Evolutionary conservation across 2,113 vertebrate species (phyloP).

Genomic region (Callionymus lyra): DNA sequence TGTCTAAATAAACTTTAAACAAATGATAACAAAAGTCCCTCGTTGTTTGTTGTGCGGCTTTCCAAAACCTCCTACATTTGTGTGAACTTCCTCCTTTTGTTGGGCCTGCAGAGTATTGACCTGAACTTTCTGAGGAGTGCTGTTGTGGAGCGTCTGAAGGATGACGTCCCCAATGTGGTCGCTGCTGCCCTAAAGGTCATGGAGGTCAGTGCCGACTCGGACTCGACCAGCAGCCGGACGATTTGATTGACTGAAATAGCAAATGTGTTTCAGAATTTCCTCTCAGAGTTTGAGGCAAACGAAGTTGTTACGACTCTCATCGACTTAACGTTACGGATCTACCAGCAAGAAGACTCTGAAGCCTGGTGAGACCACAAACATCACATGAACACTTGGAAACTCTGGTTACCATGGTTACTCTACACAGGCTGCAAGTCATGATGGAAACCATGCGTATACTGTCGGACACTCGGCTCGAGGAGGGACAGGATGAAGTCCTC

Average conservation of each 20-base stretch:
- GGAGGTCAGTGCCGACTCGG: constrained; percentile 60
- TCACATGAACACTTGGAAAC: background rate
- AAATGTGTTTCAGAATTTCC: no score
- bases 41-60: no score
- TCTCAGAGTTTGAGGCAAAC: no score
- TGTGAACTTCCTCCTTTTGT: background rate
- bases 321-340: no score
- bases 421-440: constrained; percentile 72
- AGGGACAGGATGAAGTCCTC: constrained; percentile 25
- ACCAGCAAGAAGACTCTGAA: no score
- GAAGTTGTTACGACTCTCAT: no score
- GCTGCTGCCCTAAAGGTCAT: constrained; percentile 69
- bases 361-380: background rate
- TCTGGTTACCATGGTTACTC: background rate
- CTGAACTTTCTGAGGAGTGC: constrained; percentile 78
- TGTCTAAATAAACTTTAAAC: no score
- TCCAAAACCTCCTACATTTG: no score
- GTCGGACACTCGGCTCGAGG: constrained; percentile 50
- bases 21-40: no score
- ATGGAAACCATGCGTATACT: constrained; percentile 62
- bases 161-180: constrained; percentile 78
- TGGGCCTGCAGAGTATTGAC: constrained; percentile 73
- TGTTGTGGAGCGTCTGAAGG: constrained; percentile 72
- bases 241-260: no score
- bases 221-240: background rate